Evolutionary conservation across 2,888 invertebrate species (phyloP).

Genomic region (Meiosimyza platycephala): DNA sequence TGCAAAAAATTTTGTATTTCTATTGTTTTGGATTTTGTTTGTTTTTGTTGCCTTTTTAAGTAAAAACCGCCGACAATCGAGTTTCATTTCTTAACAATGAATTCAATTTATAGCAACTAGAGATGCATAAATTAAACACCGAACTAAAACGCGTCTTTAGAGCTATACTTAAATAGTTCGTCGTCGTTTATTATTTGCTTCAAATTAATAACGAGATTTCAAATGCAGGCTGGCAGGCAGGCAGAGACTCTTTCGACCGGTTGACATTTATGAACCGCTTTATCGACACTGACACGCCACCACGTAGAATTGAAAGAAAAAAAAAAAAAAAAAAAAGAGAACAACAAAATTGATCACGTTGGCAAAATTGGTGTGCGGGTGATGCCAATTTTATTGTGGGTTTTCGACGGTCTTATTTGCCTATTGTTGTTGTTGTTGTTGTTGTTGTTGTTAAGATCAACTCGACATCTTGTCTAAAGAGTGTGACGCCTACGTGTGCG

Average conservation of each 20-base stretch:
- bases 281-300: conserved; percentile 13
- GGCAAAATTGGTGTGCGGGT: neutral
- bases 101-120: too few relatives aligned
- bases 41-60: too few relatives aligned
- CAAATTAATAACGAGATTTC: too few relatives aligned
- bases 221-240: conserved; percentile 11
- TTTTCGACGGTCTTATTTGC: neutral
- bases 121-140: too few relatives aligned
- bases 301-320: neutral
- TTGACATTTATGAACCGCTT: conserved; percentile 12
- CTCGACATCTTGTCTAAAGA: conserved; percentile 9
- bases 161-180: too few relatives aligned
- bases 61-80: too few relatives aligned
- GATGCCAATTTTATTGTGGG: neutral
- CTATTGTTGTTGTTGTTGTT: conserved; percentile 1
- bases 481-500: conserved; percentile 58
- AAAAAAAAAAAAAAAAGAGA: too few relatives aligned
- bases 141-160: too few relatives aligned
- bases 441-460: conserved; percentile 8
- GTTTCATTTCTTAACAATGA: too few relatives aligned
- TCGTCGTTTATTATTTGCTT: too few relatives aligned
- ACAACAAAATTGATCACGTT: neutral
- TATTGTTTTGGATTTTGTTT: too few relatives aligned
- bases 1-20: too few relatives aligned
- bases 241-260: neutral